These are phyloP conservation scores for Spodoptera exigua DNA, from an alignment of 2,888 invertebrate species.

Conservation along the genomic window DNA sequence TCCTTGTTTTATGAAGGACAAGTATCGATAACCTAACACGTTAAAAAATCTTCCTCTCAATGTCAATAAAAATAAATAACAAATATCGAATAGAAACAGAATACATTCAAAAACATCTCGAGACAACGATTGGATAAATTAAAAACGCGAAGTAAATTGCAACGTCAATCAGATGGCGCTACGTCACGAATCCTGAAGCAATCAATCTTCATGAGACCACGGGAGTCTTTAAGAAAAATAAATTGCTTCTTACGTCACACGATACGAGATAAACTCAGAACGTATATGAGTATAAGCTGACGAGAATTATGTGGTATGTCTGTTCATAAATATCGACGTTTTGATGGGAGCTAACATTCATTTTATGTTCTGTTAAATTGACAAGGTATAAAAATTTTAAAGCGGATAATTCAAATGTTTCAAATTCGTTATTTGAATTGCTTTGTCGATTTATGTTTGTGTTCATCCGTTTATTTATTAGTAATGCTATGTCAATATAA, in stretches of 20 bases:
- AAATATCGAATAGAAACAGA: slow-evolving; percentile 51
- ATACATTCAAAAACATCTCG: slow-evolving; percentile 67
- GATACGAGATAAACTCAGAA: slow-evolving; percentile 70
- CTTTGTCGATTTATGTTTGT: too few relatives aligned
- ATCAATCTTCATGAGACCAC: slow-evolving; percentile 84
- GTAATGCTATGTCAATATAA: too few relatives aligned
- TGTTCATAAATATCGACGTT: slow-evolving; percentile 59
- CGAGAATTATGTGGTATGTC: slow-evolving; percentile 60
- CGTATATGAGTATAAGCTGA: slow-evolving; percentile 58
- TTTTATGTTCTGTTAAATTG: slow-evolving; percentile 13
- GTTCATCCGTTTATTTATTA: too few relatives aligned
- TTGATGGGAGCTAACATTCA: slow-evolving; percentile 25
- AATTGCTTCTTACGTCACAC: slow-evolving; percentile 74
- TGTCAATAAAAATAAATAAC: slow-evolving; percentile 8
- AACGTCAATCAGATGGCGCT: slow-evolving; percentile 81
- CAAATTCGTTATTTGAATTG: slow-evolving; percentile 1
- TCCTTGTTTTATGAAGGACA: too few relatives aligned
- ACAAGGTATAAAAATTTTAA: too few relatives aligned
- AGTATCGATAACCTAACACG: too few relatives aligned
- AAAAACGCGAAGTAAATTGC: slow-evolving; percentile 86
- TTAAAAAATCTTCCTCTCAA: background rate
- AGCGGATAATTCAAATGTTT: too few relatives aligned
- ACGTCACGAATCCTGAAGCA: slow-evolving; percentile 72
- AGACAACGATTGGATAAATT: slow-evolving; percentile 78
- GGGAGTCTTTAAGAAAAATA: slow-evolving; percentile 82